Base-by-base conservation (phyloP, 2,888 invertebrate species). In the Dicycla oo region DNA sequence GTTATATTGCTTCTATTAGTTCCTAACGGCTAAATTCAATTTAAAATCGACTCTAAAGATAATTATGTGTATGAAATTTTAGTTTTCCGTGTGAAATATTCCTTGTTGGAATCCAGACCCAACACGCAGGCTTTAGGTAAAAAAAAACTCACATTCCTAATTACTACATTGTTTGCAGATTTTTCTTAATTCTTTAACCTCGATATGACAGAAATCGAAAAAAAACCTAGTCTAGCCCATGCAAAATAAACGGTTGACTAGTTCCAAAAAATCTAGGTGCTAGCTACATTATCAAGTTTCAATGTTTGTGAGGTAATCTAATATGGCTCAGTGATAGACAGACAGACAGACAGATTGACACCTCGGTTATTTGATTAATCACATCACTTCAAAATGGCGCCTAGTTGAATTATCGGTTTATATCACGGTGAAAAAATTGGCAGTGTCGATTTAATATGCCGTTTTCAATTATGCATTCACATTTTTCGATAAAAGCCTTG, bases 261-360 rank as follows among this genome's bases (percentile, higher is more conserved):
- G 8, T 53, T 67, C 51, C 40, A 10, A 70, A 82, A 71, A 65
- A 65, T 58, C 53, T 66, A 69, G 58, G 13, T 49, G 38, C n/a
- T 56, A 58, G 15, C 3, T 38, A 8, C 20, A 13, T 3, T 82
- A 81, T 82, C 75, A 49, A n/a, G 34, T 81, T 82, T 62, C 80
- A 61, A 13, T 43, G 49, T 68, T 65, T 56, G 68, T 70, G 65
- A 62, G 58, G 83, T 63, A 82, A 81, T 79, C 49, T 70, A 75
- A 84, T 80, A 83, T 73, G 49, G 53, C 57, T 75, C 23, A 20
- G 61, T 63, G 61, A 81, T 58, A 68, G 82, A 73, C 61, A 68
- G 82, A 73, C 56, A 68, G 66, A 45, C 54, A 67, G 77, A 81
- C 56, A 62, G 71, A 65, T 72, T 73, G 80, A 83, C 83, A 83